Evolutionary conservation across 2,888 invertebrate species (phyloP), one percentile per base, ranked within the genome.

Genomic region (Falcaria lacertinaria): DNA sequence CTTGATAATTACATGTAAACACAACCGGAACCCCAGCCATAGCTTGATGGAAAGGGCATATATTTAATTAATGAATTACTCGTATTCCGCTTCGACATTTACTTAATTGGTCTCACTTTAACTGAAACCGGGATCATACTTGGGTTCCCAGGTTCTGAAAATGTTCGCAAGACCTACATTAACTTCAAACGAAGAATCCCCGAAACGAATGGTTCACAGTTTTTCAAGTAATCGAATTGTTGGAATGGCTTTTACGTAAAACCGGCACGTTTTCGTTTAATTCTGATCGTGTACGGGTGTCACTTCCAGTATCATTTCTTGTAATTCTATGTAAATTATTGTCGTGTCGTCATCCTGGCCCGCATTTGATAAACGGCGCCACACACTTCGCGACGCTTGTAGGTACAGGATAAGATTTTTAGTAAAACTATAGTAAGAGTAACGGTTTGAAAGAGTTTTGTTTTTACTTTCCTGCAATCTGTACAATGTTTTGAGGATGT

Each of bases 1-100:
- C 61, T 59, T 68, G 77, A 80, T 81, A 82, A 80, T 74, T 74
- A 73, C 69, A 69, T 76, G 77, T 80, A 79, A 80, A 82, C 71
- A 80, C 43, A 45, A 40, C 43, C 44, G 52, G n/a, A 48, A 42
- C 47, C 43, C 14, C 33, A 39, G 19, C 33, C 16, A 37, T 44
- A 49, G 40, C 44, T 53, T 37, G 56, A 41, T 65, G 50, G 67
- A 60, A 55, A 59, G 15, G 59, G 34, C 15, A 36, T 16, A 28
- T 38, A 44, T 39, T 44, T 11, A 28, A 28, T 28, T 28, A 28
- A 41, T 44, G 34, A 36, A 41, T 25, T 39, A 43, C 33, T 37
- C 34, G 25, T 34, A 33, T 34, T 35, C 38, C 33, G 15, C 34
- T 34, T 15, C 33, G 33, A n/a, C 22, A n/a, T n/a, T n/a, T n/a